Base-by-base conservation (phyloP, 2,113 vertebrate genomes). In the Marcusenius ussheri region DNA sequence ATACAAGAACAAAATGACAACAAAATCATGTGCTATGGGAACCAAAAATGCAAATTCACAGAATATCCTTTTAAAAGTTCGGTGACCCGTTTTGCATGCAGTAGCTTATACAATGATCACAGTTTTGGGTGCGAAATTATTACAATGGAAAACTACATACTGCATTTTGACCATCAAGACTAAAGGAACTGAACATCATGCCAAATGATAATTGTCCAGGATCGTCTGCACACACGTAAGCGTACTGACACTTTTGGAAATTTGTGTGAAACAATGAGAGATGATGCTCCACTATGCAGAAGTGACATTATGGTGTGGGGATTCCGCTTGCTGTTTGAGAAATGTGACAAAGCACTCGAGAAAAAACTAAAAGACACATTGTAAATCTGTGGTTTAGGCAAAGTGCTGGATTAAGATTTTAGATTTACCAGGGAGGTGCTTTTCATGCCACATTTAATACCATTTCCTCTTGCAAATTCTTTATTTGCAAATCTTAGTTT, bases 401-500 rank as follows among this genome's bases (percentile, higher is more conserved):
- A 53, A 84, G 9, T 66, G 85, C 42, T 0, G 35, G 31, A 58
- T 56, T 66, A 39, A 1, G 9, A 58, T 27, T n/a, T 56, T 51
- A 31, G 53, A 17, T n/a, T 58, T 42, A 45, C 35, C 46, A 45
- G 11, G 13, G 89, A 70, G 86, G 89, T 88, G 90, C 49, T 35
- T 45, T 31, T 42, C 88, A 74, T 85, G 86, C 46, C 24, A 50
- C 88, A 42, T 90, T 80, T n/a, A 39, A 77, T 90, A 85, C 24
- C 58, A 46, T 47, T 88, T 88, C 87, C 89, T 74, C 87, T 88
- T 91, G 89, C 91, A 90, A 91, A 91, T 89, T 31, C 21, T 13
- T 39, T 21, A 87, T 88, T 77, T 90, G 89, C 89, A 90, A 50
- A 77, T 24, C 46, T 62, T 88, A 39, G 62, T 46, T 88, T 90